Base-by-base conservation (phyloP, 2,113 vertebrate genomes). In the Phyllostomus hastatus region DNA sequence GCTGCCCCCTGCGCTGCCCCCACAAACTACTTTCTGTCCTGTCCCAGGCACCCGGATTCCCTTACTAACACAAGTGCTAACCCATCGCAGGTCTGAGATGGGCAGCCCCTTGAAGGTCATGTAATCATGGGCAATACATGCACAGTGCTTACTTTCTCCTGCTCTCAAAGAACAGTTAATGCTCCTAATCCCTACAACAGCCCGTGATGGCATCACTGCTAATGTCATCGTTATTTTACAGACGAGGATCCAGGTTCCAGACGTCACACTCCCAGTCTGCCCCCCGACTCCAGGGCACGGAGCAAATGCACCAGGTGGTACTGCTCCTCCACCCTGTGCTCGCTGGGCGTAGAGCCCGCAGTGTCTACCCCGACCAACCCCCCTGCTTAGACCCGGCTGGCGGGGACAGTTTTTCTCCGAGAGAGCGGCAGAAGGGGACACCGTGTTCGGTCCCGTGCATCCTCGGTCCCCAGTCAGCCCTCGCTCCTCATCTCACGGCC, bases 1-100 rank as follows among this genome's bases (percentile, higher is more conserved):
- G 31, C 14, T 64, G 15, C 48, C 72, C 9, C 11, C 11, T 0
- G 5, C 9, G 5, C 35, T 7, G 2, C 76, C 11, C 6, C 7
- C 59, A 31, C 61, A 64, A 31, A 31, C 61, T 6, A 15, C 28
- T 31, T 4, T 64, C 28, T 28, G 4, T 4, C 46, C 46, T 16
- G 26, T 48, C 54, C 38, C 50, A 43, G 38, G 10, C 16, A 54
- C 70, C 7, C 35, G 59, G 24, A 19, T 38, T 33, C 35, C 43
- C 11, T 94, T 52, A 7, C 11, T 24, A 14, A 11, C 48, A 5
- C 4, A 14, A 57, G 7, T 4, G 35, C 15, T 33, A 33, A n/a
- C 12, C 15, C 16, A 46, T 50, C 15, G 33, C 10, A 43, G 46
- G 12, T 38, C 26, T 7, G 24, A 80, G 2, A 14, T 61, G 16